Percentiles rank a stretch among this genome's conserved stretches.
Evolutionary conservation across 1,140 invertebrate species (phyloP).

Genomic region (Zelostemma sp.): DNA sequence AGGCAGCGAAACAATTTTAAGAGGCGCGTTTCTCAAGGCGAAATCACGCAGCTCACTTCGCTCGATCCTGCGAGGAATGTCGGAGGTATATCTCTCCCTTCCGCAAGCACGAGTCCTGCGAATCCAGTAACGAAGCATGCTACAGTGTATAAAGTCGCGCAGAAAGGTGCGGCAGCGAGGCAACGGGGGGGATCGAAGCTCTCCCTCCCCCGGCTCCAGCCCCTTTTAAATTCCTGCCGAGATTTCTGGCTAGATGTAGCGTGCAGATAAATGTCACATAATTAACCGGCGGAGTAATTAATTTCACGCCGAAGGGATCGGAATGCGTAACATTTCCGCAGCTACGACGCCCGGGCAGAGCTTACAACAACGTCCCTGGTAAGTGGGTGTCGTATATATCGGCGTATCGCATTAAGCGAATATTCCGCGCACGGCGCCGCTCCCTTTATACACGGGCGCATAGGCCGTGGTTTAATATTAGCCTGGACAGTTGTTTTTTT

Average conservation of each 20-base stretch:
- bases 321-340: constrained; percentile 58
- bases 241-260: constrained; percentile 60
- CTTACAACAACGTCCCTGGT: constrained; percentile 32
- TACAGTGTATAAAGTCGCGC: constrained; percentile 1
- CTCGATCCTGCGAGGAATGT: constrained; percentile 37
- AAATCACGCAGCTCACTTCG: constrained; percentile 47
- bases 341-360: constrained; percentile 29
- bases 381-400: constrained; percentile 51
- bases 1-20: constrained; percentile 5
- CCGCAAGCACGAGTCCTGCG: constrained; percentile 19
- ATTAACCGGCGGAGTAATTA: constrained; percentile 65
- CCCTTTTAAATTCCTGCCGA: constrained; percentile 54
- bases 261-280: constrained; percentile 66
- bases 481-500: constrained; percentile 11
- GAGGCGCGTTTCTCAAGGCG: constrained; percentile 36
- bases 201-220: neutral
- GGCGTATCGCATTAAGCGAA: constrained; percentile 34
- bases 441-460: neutral
- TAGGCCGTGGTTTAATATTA: constrained; percentile 15
- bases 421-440: constrained; percentile 3
- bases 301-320: constrained; percentile 61
- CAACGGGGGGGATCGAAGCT: neutral
- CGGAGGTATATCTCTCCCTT: constrained; percentile 29
- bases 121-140: constrained; percentile 38
- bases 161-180: too few species aligned